A percentile compares a stretch with the other conserved stretches of the same genome.
phyloP scores from a whole-genome alignment of 2,888 invertebrate species.

The Neoaliturus tenellus region DNA sequence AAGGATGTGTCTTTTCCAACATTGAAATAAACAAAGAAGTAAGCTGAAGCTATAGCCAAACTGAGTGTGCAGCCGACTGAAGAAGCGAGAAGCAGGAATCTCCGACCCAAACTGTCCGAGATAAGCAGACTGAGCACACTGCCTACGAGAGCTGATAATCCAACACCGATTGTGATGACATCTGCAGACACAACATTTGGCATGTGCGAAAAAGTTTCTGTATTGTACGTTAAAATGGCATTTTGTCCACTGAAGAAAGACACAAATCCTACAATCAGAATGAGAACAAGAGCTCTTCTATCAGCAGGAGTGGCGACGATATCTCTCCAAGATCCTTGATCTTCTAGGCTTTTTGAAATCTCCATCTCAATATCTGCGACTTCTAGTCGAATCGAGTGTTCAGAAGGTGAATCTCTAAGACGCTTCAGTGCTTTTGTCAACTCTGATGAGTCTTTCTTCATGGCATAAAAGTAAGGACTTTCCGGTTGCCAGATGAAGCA shows the following conservation, averaged over 20 bases:
- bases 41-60: not conserved
- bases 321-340: constrained; percentile 44
- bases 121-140: not conserved
- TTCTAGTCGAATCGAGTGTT: constrained; percentile 13
- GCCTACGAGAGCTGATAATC: constrained; percentile 27
- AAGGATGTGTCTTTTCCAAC: not conserved
- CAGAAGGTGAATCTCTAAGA: not conserved
- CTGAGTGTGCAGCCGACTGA: constrained; percentile 11
- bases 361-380: constrained; percentile 34
- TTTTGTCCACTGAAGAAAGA: constrained; percentile 36
- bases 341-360: not conserved
- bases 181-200: constrained; percentile 21
- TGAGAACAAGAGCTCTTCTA: constrained; percentile 46
- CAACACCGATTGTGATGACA: constrained; percentile 42
- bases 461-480: constrained; percentile 51
- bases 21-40: constrained; percentile 5
- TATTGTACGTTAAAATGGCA: constrained; percentile 45
- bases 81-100: not conserved
- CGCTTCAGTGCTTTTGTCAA: not conserved
- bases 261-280: constrained; percentile 9
- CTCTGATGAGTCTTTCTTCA: constrained; percentile 17
- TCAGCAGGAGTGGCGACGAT: constrained; percentile 47
- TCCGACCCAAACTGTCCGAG: constrained; percentile 25
- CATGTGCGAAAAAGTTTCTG: constrained; percentile 30
- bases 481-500: constrained; percentile 52